phyloP scores from a whole-genome alignment of 2,113 vertebrate genomes.

The Physeter macrocephalus region DNA sequence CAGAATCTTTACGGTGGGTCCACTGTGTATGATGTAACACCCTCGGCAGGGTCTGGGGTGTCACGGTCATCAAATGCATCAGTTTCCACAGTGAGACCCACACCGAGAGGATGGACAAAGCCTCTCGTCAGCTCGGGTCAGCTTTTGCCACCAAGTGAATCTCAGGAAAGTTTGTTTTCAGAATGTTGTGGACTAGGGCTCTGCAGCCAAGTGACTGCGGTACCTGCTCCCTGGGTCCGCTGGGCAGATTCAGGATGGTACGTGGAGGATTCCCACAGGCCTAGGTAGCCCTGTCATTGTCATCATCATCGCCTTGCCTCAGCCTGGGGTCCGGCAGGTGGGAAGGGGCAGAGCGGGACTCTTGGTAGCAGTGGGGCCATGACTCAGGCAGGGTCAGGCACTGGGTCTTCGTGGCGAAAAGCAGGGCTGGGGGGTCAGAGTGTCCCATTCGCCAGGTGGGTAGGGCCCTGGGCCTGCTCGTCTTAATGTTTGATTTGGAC shows the following conservation, averaged over 20 bases:
- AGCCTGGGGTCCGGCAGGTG: not conserved
- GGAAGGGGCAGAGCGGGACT: not conserved
- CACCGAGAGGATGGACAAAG: rapidly evolving
- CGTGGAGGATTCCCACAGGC: not conserved
- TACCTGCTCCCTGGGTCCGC: rapidly evolving
- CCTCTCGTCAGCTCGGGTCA: rapidly evolving
- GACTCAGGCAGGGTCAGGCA: not conserved
- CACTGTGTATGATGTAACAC: not conserved
- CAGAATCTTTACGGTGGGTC: not conserved
- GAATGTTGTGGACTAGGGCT: not conserved
- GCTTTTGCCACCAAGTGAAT: not conserved
- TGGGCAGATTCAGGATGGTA: not conserved
- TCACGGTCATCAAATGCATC: not conserved
- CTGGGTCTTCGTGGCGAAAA: not conserved
- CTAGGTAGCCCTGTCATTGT: not conserved
- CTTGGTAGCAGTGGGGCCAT: not conserved
- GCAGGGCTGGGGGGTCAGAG: not conserved
- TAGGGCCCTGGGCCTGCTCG: not conserved
- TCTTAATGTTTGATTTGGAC: not conserved
- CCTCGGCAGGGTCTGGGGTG: too few relatives aligned
- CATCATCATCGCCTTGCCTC: not conserved
- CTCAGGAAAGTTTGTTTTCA: not conserved
- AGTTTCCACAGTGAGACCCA: not conserved
- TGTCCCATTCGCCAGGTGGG: not conserved
- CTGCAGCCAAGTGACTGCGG: not conserved